A percentile compares a stretch with the other conserved stretches of the same genome.
phyloP scores from a whole-genome alignment of 2,888 invertebrate species.

The Drosophila niveifrons region DNA sequence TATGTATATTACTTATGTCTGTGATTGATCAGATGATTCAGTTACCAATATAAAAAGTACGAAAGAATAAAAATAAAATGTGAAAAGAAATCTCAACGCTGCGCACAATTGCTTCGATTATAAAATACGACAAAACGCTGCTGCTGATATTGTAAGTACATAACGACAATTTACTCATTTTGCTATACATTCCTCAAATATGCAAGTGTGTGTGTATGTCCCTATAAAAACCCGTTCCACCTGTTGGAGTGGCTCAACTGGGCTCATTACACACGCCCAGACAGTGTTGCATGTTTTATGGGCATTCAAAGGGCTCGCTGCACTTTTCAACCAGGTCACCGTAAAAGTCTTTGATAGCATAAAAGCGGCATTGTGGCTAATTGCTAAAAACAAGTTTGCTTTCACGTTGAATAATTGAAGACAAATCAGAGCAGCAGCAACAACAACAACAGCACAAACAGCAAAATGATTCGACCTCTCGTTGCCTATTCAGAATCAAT shows the following conservation, averaged over 20 bases:
- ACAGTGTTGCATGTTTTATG: conserved; percentile 15
- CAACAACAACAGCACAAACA: conserved; percentile 21
- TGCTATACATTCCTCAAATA: conserved; percentile 4
- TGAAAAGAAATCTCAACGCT: conserved; percentile 6
- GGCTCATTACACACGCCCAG: conserved; percentile 25
- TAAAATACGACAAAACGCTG: conserved; percentile 1
- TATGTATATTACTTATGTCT: conserved; percentile 7
- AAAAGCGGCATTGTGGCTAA: conserved; percentile 28
- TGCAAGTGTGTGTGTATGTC: conserved; percentile 1
- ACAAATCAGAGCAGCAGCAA: conserved; percentile 47
- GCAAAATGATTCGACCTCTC: conserved; percentile 29
- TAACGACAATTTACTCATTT: conserved; percentile 20
- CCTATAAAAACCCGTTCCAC: conserved; percentile 55
- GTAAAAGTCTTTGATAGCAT: conserved; percentile 36
- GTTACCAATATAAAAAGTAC: conserved; percentile 12
- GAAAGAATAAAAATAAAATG: conserved; percentile 7
- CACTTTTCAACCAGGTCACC: conserved; percentile 48
- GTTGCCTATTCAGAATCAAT: conserved; percentile 54
- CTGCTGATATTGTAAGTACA: conserved; percentile 32
- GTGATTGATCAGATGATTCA: conserved; percentile 36
- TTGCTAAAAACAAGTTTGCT: conserved; percentile 49
- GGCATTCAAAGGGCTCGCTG: conserved; percentile 40
- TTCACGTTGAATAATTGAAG: conserved; percentile 60
- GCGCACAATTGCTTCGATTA: conserved; percentile 15
- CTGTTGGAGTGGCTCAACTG: conserved; percentile 45